Evolutionary conservation across 2,888 invertebrate genomes (phyloP).

Genomic region (Nephrocerus scutellatus): DNA sequence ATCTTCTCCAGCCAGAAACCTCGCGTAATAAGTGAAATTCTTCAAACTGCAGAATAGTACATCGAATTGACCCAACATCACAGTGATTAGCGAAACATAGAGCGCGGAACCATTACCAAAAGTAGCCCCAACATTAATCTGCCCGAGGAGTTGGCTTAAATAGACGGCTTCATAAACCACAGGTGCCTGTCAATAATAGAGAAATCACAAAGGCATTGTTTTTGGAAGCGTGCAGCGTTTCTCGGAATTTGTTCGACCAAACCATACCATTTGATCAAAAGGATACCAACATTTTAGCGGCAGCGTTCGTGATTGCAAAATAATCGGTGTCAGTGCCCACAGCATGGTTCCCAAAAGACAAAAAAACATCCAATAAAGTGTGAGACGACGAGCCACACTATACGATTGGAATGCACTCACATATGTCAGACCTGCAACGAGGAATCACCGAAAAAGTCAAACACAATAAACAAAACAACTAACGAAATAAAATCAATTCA

Average conservation of each 20-base stretch:
- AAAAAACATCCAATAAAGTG: slow-evolving; percentile 28
- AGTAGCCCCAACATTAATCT: slow-evolving; percentile 29
- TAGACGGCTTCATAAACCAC: slow-evolving; percentile 29
- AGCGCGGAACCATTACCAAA: slow-evolving; percentile 34
- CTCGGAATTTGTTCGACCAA: not conserved
- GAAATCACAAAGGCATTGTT: not conserved
- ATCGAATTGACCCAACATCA: slow-evolving; percentile 40
- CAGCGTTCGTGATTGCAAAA: slow-evolving; percentile 28
- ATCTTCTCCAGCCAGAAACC: slow-evolving; percentile 26
- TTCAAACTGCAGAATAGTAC: slow-evolving; percentile 44
- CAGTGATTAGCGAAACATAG: slow-evolving; percentile 36
- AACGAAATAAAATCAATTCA: no score
- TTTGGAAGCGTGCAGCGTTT: not conserved
- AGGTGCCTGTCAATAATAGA: slow-evolving; percentile 18
- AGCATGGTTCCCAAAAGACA: slow-evolving; percentile 31
- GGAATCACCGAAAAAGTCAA: not conserved
- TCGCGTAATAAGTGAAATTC: slow-evolving; percentile 37
- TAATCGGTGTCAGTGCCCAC: slow-evolving; percentile 35
- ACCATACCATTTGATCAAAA: slow-evolving; percentile 34
- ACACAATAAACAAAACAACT: no score
- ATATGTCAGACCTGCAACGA: slow-evolving; percentile 30
- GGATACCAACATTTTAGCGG: slow-evolving; percentile 44
- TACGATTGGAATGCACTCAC: slow-evolving; percentile 28
- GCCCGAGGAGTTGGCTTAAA: slow-evolving; percentile 35
- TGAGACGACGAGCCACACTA: slow-evolving; percentile 22